These are phyloP conservation scores for Trachymyrmex cornetzi DNA, from an alignment of 1,140 invertebrate genomes.

Conservation along the genomic window DNA sequence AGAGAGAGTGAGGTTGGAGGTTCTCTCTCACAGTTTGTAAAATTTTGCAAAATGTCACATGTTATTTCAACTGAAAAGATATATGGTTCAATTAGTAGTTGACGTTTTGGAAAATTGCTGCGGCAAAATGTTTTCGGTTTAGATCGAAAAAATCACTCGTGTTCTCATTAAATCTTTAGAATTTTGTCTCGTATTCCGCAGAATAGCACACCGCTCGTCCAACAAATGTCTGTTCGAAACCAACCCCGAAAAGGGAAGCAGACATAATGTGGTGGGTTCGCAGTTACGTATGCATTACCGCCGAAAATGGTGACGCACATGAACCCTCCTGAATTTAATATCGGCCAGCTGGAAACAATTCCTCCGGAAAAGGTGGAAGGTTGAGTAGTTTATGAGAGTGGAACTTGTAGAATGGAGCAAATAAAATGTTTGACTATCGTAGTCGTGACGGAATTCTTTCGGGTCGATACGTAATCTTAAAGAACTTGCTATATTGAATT, in stretches of 20 bases:
- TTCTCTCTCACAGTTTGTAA: not conserved
- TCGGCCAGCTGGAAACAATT: constrained; percentile 64
- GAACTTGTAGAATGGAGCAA: not conserved
- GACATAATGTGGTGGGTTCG: constrained; percentile 21
- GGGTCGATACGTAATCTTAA: not conserved
- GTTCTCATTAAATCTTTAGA: constrained; percentile 39
- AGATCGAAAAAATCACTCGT: not conserved
- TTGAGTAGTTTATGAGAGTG: not conserved
- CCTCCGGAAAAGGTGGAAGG: constrained; percentile 27
- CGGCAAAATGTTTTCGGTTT: not conserved
- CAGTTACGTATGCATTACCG: constrained; percentile 71
- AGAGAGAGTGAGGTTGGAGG: no score
- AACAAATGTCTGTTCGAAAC: not conserved
- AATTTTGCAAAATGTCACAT: not conserved
- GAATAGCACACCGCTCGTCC: not conserved
- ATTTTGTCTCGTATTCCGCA: not conserved
- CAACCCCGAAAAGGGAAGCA: not conserved
- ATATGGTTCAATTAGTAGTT: constrained; percentile 30
- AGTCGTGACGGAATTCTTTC: not conserved
- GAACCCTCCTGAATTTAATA: constrained; percentile 66
- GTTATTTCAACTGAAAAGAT: not conserved
- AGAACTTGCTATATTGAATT: not conserved
- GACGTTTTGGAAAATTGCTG: constrained; percentile 39
- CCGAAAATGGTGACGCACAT: constrained; percentile 50
- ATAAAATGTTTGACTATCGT: constrained; percentile 38